Evolutionary conservation across 2,797 vertebrate genomes (phyloP).

Genomic region (Enteromius paludinosus): DNA sequence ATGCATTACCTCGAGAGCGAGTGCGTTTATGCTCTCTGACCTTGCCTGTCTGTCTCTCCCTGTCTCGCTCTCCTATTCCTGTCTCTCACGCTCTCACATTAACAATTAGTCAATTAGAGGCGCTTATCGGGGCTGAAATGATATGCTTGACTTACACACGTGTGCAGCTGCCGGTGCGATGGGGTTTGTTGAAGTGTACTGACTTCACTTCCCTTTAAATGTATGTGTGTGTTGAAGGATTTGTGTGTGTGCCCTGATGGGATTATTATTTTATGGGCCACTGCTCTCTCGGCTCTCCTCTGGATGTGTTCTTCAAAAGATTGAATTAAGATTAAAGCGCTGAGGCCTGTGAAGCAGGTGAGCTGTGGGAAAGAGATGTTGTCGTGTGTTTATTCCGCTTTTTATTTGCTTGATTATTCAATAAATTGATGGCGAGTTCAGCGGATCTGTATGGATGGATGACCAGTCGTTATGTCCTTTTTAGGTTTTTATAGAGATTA

Average conservation of each 20-base stretch:
- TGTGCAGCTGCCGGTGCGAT: constrained; percentile 43
- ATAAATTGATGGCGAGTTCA: constrained; percentile 57
- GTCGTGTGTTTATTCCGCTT: constrained; percentile 75
- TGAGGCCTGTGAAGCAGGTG: constrained; percentile 68
- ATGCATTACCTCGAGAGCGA: constrained; percentile 47
- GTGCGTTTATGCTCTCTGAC: constrained; percentile 69
- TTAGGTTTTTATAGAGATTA: constrained; percentile 5
- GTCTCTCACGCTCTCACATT: constrained; percentile 9
- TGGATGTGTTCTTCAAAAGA: constrained; percentile 77
- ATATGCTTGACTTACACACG: constrained; percentile 34
- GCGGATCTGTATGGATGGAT: constrained; percentile 65
- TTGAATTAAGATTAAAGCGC: constrained; percentile 83
- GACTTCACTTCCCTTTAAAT: constrained; percentile 45
- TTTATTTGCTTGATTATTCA: constrained; percentile 71
- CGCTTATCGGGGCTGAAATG: constrained; percentile 38
- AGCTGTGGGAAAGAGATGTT: constrained; percentile 74
- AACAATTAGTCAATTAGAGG: constrained; percentile 51
- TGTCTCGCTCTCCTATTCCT: constrained; percentile 4
- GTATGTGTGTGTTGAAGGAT: constrained; percentile 39
- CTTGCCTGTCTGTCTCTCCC: constrained; percentile 36
- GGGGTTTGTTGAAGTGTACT: constrained; percentile 27
- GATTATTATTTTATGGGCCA: constrained; percentile 82
- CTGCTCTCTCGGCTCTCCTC: constrained; percentile 73
- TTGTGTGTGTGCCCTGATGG: constrained; percentile 49
- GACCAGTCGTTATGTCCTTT: constrained; percentile 32